A percentile compares a stretch with the other conserved stretches of the same genome.
Conservation (phyloP, 2,797 vertebrate genomes). For the Gobio occitaniae region DNA sequence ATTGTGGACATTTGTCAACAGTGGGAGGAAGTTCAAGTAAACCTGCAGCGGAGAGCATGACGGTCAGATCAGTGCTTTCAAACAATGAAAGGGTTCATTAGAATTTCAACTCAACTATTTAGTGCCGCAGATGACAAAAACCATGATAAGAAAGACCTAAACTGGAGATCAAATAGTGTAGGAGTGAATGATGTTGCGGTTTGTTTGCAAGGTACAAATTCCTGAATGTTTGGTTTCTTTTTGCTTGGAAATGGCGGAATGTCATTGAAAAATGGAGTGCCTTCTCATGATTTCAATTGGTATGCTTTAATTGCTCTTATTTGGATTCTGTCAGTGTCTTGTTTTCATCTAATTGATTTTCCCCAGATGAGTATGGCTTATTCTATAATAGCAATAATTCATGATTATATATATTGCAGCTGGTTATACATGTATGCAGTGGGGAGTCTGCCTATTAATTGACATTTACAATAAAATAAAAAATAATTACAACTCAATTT, state of each 20-base stretch:
- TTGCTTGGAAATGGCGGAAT: neutral
- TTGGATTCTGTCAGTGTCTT: neutral
- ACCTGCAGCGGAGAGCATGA: conserved; percentile 78
- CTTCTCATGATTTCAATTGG: neutral
- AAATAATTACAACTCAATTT: conserved; percentile 43
- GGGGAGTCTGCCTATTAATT: conserved; percentile 45
- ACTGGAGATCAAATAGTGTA: conserved; percentile 25
- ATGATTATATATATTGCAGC: conserved; percentile 39
- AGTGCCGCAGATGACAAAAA: neutral
- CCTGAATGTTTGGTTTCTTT: conserved; percentile 14
- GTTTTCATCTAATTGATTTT: conserved; percentile 24
- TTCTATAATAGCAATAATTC: conserved; percentile 31
- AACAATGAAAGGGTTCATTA: conserved; percentile 67
- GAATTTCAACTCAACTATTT: conserved; percentile 36
- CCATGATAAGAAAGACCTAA: conserved; percentile 26
- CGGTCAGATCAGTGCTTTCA: conserved; percentile 69
- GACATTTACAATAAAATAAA: conserved; percentile 44
- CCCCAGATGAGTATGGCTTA: conserved; percentile 18
- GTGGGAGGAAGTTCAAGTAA: conserved; percentile 74
- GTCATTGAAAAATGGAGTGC: neutral
- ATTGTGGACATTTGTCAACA: conserved; percentile 79
- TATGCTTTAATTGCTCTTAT: conserved; percentile 9
- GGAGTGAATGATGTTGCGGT: conserved; percentile 11
- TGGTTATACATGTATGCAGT: conserved; percentile 35
- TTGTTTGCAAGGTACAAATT: neutral